phyloP scores from a whole-genome alignment of 2,888 invertebrate species.

The Drosophila niveifrons region DNA sequence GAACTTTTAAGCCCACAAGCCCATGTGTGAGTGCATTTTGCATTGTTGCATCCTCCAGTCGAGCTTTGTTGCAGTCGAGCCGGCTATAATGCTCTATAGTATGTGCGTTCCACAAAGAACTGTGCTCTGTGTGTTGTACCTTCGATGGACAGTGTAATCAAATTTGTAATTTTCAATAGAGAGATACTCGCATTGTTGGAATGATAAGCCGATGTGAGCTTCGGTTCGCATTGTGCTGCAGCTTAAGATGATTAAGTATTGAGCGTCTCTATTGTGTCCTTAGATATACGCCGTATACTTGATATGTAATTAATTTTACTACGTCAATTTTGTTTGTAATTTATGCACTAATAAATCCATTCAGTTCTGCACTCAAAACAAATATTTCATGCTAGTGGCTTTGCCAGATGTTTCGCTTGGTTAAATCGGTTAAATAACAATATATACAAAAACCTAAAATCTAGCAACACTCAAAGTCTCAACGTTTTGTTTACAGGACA shows the following conservation, averaged over 20 bases:
- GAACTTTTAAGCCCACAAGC: constrained; percentile 22
- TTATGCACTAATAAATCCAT: constrained; percentile 18
- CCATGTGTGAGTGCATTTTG: constrained; percentile 1
- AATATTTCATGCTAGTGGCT: constrained; percentile 13
- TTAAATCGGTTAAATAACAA: not conserved
- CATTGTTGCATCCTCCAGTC: constrained; percentile 20
- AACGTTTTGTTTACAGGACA: constrained; percentile 6
- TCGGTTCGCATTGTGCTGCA: not conserved
- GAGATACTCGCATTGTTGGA: constrained; percentile 28
- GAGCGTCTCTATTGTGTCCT: constrained; percentile 17
- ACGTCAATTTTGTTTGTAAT: constrained; percentile 8
- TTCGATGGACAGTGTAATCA: constrained; percentile 31
- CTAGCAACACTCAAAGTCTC: constrained; percentile 2
- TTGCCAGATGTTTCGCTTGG: constrained; percentile 28
- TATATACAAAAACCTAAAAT: constrained; percentile 20
- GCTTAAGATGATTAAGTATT: constrained; percentile 25
- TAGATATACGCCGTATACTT: not conserved
- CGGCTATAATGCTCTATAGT: constrained; percentile 1
- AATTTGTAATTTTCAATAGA: constrained; percentile 48
- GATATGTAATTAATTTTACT: constrained; percentile 16
- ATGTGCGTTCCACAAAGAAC: constrained; percentile 19
- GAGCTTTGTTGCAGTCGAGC: constrained; percentile 23
- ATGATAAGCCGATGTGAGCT: constrained; percentile 45
- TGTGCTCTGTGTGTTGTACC: not conserved
- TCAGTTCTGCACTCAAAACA: constrained; percentile 6